Percentiles rank a stretch among this genome's conserved stretches.
These are phyloP conservation scores for Limnodromus scolopaceus DNA, from an alignment of 2,797 vertebrate genomes.

Conservation along the genomic window DNA sequence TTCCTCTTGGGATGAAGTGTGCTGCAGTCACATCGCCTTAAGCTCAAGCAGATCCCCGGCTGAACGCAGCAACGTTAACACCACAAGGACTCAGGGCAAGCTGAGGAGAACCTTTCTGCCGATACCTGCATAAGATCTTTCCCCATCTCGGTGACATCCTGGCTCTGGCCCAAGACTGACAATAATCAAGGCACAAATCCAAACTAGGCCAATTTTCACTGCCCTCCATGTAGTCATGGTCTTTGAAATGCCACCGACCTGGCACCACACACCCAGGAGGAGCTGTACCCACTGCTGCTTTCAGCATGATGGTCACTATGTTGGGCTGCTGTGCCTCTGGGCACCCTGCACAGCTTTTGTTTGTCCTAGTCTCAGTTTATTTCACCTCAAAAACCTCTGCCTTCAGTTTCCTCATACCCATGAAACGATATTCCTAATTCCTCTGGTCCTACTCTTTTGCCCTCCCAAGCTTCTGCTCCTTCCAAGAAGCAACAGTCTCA, in stretches of 20 bases:
- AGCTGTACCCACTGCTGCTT: neutral
- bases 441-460: neutral
- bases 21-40: neutral
- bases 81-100: no score
- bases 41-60: neutral
- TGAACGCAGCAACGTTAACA: neutral
- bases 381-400: neutral
- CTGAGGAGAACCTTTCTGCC: neutral
- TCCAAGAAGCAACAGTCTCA: neutral
- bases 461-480: neutral
- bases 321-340: neutral
- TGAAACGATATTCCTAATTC: neutral
- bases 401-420: neutral
- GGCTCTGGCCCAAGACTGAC: neutral
- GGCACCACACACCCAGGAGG: neutral
- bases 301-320: neutral
- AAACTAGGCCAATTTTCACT: neutral
- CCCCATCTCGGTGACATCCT: neutral
- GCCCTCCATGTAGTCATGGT: fast-evolving
- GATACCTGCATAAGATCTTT: neutral
- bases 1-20: neutral
- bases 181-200: neutral
- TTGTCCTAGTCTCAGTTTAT: neutral
- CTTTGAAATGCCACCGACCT: neutral
- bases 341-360: neutral